phyloP scores from a whole-genome alignment of 2,888 invertebrate species.

The Drosophila phalerata region DNA sequence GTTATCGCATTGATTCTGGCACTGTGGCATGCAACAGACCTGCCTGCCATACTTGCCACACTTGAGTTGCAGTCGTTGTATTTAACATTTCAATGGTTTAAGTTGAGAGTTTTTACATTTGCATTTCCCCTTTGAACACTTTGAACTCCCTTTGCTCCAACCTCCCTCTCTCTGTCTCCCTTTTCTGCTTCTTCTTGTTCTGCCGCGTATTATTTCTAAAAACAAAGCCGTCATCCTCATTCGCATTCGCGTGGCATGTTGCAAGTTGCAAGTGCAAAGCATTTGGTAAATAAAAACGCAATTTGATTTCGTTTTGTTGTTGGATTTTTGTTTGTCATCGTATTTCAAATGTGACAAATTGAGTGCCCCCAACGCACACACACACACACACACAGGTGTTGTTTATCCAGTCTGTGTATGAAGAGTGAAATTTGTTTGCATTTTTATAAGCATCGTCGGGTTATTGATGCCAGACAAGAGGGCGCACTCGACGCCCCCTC shows the following conservation, averaged over 20 bases:
- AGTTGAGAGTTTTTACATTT: conserved; percentile 37
- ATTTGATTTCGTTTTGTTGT: conserved; percentile 76
- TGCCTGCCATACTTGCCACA: conserved; percentile 11
- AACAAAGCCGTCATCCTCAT: conserved; percentile 45
- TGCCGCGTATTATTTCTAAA: conserved; percentile 43
- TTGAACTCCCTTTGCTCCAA: conserved; percentile 15
- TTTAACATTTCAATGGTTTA: conserved; percentile 54
- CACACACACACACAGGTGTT: background rate
- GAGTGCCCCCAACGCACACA: conserved; percentile 57
- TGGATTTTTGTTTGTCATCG: conserved; percentile 69
- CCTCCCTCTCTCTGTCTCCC: background rate
- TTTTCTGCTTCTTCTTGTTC: background rate
- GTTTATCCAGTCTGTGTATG: no score
- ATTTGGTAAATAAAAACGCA: conserved; percentile 82
- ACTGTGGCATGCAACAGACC: conserved; percentile 13
- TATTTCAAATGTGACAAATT: conserved; percentile 81
- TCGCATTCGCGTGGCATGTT: conserved; percentile 26
- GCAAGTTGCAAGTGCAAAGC: conserved; percentile 69
- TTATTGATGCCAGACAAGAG: conserved; percentile 73
- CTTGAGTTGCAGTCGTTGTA: conserved; percentile 28
- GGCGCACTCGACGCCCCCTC: conserved; percentile 18
- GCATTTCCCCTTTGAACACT: conserved; percentile 32
- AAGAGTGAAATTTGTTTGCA: conserved; percentile 73
- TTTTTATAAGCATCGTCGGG: conserved; percentile 75
- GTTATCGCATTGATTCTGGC: conserved; percentile 29